These are phyloP conservation scores for Leptosomus discolor DNA, from an alignment of 2,113 vertebrate species.

Conservation along the genomic window DNA sequence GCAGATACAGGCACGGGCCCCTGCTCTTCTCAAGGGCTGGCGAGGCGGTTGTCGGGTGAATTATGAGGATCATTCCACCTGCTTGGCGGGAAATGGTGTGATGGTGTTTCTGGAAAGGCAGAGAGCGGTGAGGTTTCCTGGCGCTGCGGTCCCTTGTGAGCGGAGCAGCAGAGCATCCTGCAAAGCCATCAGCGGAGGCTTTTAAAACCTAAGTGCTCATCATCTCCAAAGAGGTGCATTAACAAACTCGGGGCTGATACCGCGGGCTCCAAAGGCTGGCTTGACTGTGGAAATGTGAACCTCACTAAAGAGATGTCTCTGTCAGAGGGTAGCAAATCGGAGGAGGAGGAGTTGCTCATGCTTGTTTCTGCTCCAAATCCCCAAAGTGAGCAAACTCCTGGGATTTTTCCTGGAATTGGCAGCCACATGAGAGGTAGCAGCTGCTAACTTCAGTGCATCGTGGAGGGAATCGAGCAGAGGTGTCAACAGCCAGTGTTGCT, in stretches of 20 bases:
- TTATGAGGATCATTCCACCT: background rate
- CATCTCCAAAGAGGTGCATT: slow-evolving; percentile 7
- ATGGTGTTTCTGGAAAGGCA: slow-evolving; percentile 14
- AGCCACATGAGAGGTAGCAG: background rate
- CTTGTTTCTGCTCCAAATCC: background rate
- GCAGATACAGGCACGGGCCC: background rate
- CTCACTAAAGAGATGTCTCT: background rate
- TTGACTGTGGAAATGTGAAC: background rate
- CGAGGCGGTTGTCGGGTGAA: background rate
- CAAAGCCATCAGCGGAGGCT: background rate
- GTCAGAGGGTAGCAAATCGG: background rate
- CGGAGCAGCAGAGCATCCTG: background rate
- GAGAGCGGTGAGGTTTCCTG: background rate
- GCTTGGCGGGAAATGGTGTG: background rate
- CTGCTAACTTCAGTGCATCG: fast-evolving
- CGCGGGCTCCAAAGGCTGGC: background rate
- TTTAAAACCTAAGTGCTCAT: slow-evolving; percentile 28
- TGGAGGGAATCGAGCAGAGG: background rate
- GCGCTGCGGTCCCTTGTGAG: slow-evolving; percentile 2
- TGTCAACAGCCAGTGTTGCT: background rate
- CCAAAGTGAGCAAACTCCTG: background rate
- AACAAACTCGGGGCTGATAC: background rate
- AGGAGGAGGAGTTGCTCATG: background rate
- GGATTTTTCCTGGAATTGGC: background rate
- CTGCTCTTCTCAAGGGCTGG: background rate